Evolutionary conservation across 2,797 vertebrate genomes (phyloP), one percentile per base, ranked within the genome.

Genomic region (Micropoecilia bifurca): DNA sequence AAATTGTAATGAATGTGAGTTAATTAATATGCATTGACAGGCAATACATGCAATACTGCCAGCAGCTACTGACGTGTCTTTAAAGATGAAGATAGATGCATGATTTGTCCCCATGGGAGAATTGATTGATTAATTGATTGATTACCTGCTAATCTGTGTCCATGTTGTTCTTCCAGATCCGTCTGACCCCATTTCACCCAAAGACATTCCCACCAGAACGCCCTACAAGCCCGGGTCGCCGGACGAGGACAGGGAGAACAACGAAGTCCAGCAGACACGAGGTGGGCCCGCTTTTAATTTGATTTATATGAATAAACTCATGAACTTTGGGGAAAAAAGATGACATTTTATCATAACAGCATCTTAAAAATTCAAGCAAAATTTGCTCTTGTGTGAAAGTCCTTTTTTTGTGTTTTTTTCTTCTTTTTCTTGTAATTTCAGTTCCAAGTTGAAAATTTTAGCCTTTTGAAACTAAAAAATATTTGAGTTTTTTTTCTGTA

Each of bases 141-240:
- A 8, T n/a, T 41, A 4, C 20, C 47, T 45, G 25, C 30, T 57
- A 9, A 33, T 10, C 33, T 30, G 1, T 6, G 0, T 78, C 13
- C 6, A 41, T 86, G 16, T 45, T 81, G 18, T 1, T 73, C 81
- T 91, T 89, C 45, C 94, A 99, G 98, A 97, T 96, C 97, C 97
- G 36, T 95, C 96, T 88, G 97, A 97, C 22, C 95, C 97, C 12
- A 91, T 95, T 88, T 94, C 95, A 87, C 91, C 96, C 88, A 97
- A 96, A 96, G 95, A 96, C 91, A 95, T 95, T 46, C 97, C 98
- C 78, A 98, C 98, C 80, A 97, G 92, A 93, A 85, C 87, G 20
- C 91, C 94, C 25, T 96, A 95, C 85, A 93, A 96, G 0, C 97
- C 98, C 47, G 96, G 97, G 83, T 93, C 96, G 89, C 71, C 96